Evolutionary conservation across 2,113 vertebrate species (phyloP), one percentile per base, ranked within the genome.

Genomic region (Brachypodius melanocephalos): DNA sequence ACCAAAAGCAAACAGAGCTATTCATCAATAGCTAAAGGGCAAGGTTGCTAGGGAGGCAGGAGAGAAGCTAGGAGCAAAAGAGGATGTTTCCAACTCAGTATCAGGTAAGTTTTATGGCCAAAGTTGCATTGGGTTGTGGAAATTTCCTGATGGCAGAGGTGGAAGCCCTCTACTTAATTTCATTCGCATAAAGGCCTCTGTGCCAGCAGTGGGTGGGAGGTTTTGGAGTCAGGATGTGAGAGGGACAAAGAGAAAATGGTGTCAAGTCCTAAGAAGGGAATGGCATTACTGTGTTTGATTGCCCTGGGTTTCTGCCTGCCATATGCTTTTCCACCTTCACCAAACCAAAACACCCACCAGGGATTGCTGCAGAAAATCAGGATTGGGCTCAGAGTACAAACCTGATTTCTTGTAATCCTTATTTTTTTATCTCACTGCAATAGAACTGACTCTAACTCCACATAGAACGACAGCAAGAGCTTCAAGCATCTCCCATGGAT

Each of bases 1-100:
- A 81, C 76, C 77, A 68, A 81, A 90, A 95, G 57, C 21, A 28
- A 96, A 45, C 86, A 68, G 17, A 86, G 65, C 76, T 78, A 95
- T 96, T 95, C 65, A 89, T 96, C 92, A 96, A 63, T 52, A 92
- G 80, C 86, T 89, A 95, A 96, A 96, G 91, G 94, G 80, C 86
- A 97, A 77, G 40, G 54, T 57, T 93, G 66, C 57, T 65, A 61
- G 40, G 85, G n/a, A 82, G 57, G 29, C 38, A 73, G 59, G 68
- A 92, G 26, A 69, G 31, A 72, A 87, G 49, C 43, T 59, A 78
- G 32, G 36, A 87, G 29, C 18, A 75, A 57, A 84, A 85, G 61
- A 79, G 26, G 28, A 4, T 72, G 68, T 82, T 92, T 88, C 54
- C 69, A 76, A 3, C 24, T 51, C 42, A 43, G 34, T 62, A 55